phyloP scores from a whole-genome alignment of 2,113 vertebrate species.

The Oryzias woworae region DNA sequence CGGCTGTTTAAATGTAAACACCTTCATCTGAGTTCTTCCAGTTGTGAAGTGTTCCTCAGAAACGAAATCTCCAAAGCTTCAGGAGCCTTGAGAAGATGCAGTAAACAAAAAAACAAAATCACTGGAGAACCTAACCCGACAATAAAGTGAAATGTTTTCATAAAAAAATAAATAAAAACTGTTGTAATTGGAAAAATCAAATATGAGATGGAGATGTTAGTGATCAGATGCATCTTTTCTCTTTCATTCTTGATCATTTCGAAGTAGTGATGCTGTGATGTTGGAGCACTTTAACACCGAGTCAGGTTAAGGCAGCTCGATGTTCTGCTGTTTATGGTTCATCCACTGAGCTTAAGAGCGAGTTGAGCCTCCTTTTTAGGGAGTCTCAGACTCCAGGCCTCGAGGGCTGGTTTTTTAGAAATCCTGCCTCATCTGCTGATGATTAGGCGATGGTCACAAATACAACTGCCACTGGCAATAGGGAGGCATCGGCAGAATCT shows the following conservation, averaged over 20 bases:
- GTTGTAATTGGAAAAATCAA: not conserved
- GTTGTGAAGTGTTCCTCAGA: no score
- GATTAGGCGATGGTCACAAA: no score
- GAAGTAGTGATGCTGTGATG: constrained; percentile 18
- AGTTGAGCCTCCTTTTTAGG: not conserved
- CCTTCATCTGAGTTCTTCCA: constrained; percentile 20
- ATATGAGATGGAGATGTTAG: not conserved
- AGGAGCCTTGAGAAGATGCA: no score
- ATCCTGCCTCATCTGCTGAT: no score
- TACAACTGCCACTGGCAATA: no score
- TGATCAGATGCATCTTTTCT: no score
- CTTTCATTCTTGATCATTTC: not conserved
- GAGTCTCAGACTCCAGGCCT: not conserved
- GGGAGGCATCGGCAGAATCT: no score
- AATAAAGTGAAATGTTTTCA: not conserved
- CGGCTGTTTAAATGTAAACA: constrained; percentile 64
- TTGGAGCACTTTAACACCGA: constrained; percentile 26
- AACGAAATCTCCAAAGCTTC: no score
- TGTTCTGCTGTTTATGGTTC: constrained; percentile 33
- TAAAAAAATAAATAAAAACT: not conserved
- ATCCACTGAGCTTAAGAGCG: not conserved
- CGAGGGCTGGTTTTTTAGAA: no score
- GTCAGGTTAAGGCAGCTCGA: constrained; percentile 69
- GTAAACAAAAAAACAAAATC: no score
- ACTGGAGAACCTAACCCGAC: no score